phyloP scores from a whole-genome alignment of 2,113 vertebrate genomes.

The Eurystomus gularis region DNA sequence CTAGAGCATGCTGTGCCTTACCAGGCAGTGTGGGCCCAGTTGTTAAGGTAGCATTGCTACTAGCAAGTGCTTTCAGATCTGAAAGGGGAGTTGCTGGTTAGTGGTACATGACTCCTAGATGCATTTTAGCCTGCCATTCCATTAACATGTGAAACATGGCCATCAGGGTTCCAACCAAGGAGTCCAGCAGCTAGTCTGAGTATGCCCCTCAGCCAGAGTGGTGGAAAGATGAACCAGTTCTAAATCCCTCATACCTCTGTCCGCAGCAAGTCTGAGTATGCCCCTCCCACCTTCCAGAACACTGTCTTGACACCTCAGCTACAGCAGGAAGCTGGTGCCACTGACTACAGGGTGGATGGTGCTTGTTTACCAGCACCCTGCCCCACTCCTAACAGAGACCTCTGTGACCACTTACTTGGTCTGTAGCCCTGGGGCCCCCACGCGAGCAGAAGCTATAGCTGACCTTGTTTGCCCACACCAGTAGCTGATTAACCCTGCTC shows the following conservation, averaged over 20 bases:
- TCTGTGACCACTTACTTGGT: neutral
- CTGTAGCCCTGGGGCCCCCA: neutral
- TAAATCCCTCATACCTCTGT: neutral
- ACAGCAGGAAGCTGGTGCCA: neutral
- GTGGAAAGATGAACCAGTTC: neutral
- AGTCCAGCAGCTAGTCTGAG: neutral
- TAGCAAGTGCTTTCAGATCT: neutral
- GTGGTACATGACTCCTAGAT: neutral
- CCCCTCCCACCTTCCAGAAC: neutral
- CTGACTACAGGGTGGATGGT: neutral
- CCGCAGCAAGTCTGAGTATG: neutral
- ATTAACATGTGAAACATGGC: accelerated
- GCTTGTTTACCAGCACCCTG: neutral
- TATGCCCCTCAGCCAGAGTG: accelerated
- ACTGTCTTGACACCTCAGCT: neutral
- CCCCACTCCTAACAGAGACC: neutral
- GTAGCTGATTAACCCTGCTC: conserved; percentile 14
- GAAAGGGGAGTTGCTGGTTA: neutral
- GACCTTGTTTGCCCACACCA: neutral
- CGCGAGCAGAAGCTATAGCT: neutral
- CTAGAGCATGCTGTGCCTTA: neutral
- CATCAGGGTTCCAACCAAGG: neutral
- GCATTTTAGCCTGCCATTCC: neutral
- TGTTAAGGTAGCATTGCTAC: neutral
- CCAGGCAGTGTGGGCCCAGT: no score